Evolutionary conservation across 2,888 invertebrate species (phyloP).

Genomic region (Drosophila meridiana): DNA sequence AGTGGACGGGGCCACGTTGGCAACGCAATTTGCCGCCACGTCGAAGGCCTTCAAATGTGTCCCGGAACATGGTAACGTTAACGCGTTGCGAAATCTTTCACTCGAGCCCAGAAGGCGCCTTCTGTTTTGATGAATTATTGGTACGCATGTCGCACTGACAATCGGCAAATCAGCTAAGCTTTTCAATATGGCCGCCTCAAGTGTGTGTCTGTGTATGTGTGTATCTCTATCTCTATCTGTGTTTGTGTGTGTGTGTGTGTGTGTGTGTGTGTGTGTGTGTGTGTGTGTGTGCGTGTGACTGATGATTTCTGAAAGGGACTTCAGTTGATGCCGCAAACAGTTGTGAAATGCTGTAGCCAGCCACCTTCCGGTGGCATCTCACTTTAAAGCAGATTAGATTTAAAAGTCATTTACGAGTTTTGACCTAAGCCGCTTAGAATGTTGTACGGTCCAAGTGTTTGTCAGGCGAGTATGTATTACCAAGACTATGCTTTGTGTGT

Average conservation of each 20-base stretch:
- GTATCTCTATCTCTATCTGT: not conserved
- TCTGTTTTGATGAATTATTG: constrained; percentile 78
- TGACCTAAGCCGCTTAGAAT: constrained; percentile 73
- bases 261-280: constrained; percentile 8
- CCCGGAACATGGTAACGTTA: constrained; percentile 41
- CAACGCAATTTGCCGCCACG: constrained; percentile 80
- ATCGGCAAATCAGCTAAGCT: constrained; percentile 74
- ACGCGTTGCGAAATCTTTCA: constrained; percentile 55
- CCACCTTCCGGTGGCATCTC: constrained; percentile 10
- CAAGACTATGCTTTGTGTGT: constrained; percentile 11
- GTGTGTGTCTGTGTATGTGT: constrained; percentile 10
- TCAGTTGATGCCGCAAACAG: constrained; percentile 14
- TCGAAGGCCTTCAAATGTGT: constrained; percentile 71
- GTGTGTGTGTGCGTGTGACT: constrained; percentile 39
- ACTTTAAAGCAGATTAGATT: constrained; percentile 69
- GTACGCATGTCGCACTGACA: constrained; percentile 78
- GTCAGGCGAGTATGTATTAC: constrained; percentile 22
- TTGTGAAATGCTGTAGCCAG: constrained; percentile 19
- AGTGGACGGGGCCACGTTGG: not conserved
- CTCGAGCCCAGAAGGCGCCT: constrained; percentile 57
- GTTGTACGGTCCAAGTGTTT: constrained; percentile 37
- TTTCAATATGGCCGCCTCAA: constrained; percentile 54
- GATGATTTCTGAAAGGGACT: constrained; percentile 57
- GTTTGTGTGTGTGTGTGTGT: constrained; percentile 3
- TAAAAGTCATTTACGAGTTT: constrained; percentile 74